phyloP scores from a whole-genome alignment of 2,888 invertebrate species.

The Melanostoma mellinum region DNA sequence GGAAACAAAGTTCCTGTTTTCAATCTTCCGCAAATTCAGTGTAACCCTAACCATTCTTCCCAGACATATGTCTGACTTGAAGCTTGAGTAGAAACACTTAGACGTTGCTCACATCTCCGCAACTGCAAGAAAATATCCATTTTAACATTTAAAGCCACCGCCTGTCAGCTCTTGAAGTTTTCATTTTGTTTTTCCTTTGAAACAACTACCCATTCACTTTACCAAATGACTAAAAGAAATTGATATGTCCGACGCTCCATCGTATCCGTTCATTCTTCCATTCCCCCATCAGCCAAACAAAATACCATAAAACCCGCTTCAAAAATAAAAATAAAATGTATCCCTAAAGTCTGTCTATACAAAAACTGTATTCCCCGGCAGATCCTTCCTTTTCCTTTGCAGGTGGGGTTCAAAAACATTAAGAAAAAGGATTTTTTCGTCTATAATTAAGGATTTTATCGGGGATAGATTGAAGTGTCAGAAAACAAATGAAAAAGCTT shows the following conservation, averaged over 20 bases:
- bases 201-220: too few species aligned
- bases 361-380: neutral
- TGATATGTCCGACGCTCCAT: slow-evolving; percentile 44
- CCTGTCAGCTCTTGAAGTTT: too few species aligned
- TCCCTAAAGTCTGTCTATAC: slow-evolving; percentile 10
- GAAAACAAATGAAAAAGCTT: neutral
- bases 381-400: neutral
- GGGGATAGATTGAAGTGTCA: slow-evolving; percentile 53
- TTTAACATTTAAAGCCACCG: too few species aligned
- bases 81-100: too few species aligned
- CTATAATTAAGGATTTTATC: slow-evolving; percentile 56
- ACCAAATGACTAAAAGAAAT: slow-evolving; percentile 22
- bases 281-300: slow-evolving; percentile 3
- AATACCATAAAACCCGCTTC: slow-evolving; percentile 11
- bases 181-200: too few species aligned
- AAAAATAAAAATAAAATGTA: slow-evolving; percentile 34
- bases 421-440: slow-evolving; percentile 43
- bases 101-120: too few species aligned
- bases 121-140: too few species aligned
- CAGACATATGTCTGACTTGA: too few species aligned
- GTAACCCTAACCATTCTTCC: too few species aligned
- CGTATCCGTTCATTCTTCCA: slow-evolving; percentile 26
- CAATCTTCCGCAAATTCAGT: too few species aligned
- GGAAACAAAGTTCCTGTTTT: too few species aligned
- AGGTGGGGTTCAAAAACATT: slow-evolving; percentile 16